phyloP scores from a whole-genome alignment of 2,888 invertebrate species.

The Beris morrisii region DNA sequence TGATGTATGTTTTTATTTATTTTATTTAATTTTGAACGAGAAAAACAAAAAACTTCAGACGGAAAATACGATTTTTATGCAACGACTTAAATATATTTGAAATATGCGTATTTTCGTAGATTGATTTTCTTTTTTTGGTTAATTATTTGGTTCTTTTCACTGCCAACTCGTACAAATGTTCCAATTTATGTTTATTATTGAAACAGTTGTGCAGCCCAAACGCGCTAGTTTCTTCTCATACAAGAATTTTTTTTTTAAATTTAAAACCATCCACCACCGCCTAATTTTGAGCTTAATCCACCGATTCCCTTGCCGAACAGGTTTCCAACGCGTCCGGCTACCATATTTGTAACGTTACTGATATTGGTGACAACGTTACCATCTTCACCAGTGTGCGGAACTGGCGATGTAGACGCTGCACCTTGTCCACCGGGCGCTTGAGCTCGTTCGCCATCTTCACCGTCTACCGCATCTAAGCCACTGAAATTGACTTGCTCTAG shows the following conservation, averaged over 20 bases:
- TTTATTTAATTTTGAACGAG: too few relatives aligned
- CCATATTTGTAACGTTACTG: constrained; percentile 78
- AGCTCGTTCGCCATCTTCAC: constrained; percentile 51
- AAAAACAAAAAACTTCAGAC: too few relatives aligned
- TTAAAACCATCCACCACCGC: constrained; percentile 87
- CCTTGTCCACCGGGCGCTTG: constrained; percentile 58
- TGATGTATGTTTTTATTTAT: too few relatives aligned
- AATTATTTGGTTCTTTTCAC: too few relatives aligned
- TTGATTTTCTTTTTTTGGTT: too few relatives aligned
- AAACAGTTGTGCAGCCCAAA: too few relatives aligned
- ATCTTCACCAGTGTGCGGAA: constrained; percentile 62
- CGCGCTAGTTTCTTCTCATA: too few relatives aligned
- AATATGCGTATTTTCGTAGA: too few relatives aligned
- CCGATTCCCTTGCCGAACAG: constrained; percentile 89
- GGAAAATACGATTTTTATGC: too few relatives aligned
- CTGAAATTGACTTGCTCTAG: constrained; percentile 13
- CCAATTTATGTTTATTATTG: too few relatives aligned
- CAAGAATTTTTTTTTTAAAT: neutral
- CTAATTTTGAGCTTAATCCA: constrained; percentile 85
- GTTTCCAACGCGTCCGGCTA: constrained; percentile 85
- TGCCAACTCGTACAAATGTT: too few relatives aligned
- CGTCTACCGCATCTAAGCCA: constrained; percentile 41
- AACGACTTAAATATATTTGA: too few relatives aligned
- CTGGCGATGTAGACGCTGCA: constrained; percentile 51
- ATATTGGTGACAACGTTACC: constrained; percentile 72